These are phyloP conservation scores for Brachypalpus laphriformis DNA, from an alignment of 2,888 invertebrate species.

Conservation along the genomic window DNA sequence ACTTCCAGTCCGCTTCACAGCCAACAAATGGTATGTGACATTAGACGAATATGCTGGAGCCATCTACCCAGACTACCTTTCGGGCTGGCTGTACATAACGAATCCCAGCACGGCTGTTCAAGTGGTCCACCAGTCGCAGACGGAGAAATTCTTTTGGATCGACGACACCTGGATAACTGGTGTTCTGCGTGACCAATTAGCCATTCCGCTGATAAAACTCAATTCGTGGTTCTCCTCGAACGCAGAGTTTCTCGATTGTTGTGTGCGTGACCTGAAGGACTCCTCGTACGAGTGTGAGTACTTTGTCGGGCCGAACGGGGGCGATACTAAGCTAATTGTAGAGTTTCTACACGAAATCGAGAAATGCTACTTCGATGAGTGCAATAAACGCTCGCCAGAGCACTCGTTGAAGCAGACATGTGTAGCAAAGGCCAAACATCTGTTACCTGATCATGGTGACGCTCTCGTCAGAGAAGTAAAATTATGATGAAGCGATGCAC, in stretches of 20 bases:
- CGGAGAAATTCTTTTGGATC: conserved; percentile 93
- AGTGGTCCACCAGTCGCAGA: conserved; percentile 84
- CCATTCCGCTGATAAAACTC: conserved; percentile 85
- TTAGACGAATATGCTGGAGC: conserved; percentile 85
- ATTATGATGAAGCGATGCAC: conserved; percentile 76
- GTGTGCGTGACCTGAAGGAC: conserved; percentile 86
- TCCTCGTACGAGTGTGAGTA: conserved; percentile 87
- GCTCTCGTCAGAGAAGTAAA: conserved; percentile 78
- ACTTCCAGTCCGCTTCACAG: conserved; percentile 86
- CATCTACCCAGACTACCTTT: conserved; percentile 89
- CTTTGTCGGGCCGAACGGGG: conserved; percentile 91
- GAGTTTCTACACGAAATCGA: conserved; percentile 86
- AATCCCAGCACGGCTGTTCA: conserved; percentile 86
- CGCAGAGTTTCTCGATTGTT: conserved; percentile 89
- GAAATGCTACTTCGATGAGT: conserved; percentile 85
- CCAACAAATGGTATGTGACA: conserved; percentile 92
- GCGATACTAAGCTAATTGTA: conserved; percentile 87
- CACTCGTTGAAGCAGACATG: conserved; percentile 85
- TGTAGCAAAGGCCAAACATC: conserved; percentile 83
- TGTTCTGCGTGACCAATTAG: conserved; percentile 86
- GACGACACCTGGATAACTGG: conserved; percentile 95
- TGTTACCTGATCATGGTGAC: conserved; percentile 80
- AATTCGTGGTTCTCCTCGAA: conserved; percentile 87
- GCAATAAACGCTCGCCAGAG: conserved; percentile 83
- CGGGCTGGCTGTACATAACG: conserved; percentile 93